Percentiles rank a stretch among this genome's conserved stretches.
phyloP scores from a whole-genome alignment of 1,140 invertebrate species.

The Lasioglossum albipes region DNA sequence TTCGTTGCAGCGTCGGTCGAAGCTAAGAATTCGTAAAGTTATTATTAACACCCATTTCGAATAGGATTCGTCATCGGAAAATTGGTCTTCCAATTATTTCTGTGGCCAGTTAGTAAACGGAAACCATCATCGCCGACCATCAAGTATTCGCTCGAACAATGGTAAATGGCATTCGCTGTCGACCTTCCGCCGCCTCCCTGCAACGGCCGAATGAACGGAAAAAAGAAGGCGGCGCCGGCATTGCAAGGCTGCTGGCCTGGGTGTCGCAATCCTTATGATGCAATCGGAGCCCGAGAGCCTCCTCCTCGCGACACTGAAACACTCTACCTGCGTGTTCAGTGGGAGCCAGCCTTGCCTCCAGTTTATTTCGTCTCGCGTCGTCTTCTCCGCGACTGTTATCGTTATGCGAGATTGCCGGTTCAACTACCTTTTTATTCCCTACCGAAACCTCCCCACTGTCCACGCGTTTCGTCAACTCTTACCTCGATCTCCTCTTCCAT shows the following conservation, averaged over 20 bases:
- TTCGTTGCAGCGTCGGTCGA: too few relatives aligned
- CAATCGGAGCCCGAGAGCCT: constrained; percentile 33
- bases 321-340: constrained; percentile 19
- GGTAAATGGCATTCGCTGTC: not conserved
- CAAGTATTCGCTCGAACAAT: not conserved
- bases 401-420: not conserved
- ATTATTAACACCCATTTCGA: too few relatives aligned
- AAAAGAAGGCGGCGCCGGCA: constrained; percentile 48
- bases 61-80: too few relatives aligned
- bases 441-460: not conserved
- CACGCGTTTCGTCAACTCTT: too few relatives aligned
- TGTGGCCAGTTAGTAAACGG: too few relatives aligned
- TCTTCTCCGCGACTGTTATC: not conserved
- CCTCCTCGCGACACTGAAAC: constrained; percentile 32
- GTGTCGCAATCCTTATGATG: constrained; percentile 59
- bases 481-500: too few relatives aligned
- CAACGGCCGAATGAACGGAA: constrained; percentile 9
- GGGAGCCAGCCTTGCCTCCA: not conserved
- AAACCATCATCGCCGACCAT: not conserved
- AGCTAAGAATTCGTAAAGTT: too few relatives aligned
- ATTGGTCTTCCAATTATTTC: too few relatives aligned
- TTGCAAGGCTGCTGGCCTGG: constrained; percentile 64
- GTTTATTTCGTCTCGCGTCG: constrained; percentile 2
- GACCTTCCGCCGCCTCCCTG: not conserved
- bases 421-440: not conserved